Conservation (phyloP, 23 tunicate species). For the Ciona savignyi region DNA sequence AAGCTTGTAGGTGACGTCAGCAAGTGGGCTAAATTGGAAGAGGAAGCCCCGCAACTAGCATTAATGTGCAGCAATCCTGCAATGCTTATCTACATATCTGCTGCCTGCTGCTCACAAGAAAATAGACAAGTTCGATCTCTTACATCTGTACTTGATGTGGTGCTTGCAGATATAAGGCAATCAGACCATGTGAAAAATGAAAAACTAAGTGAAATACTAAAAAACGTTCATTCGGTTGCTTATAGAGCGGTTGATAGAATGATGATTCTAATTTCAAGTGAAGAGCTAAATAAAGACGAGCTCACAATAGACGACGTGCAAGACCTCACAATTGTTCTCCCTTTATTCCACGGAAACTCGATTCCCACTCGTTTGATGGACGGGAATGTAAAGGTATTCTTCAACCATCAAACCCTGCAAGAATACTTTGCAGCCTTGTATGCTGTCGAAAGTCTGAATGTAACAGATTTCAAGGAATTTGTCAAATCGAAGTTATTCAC, state of each 20-base stretch:
- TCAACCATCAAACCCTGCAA: slow-evolving; percentile 24
- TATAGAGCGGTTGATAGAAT: neutral
- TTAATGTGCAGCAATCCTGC: slow-evolving; percentile 20
- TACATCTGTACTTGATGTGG: slow-evolving; percentile 7
- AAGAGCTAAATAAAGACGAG: neutral
- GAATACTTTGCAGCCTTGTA: slow-evolving; percentile 19
- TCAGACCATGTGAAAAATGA: neutral
- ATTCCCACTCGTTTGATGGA: slow-evolving; percentile 3
- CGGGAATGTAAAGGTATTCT: neutral
- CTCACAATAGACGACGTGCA: neutral
- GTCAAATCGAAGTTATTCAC: neutral
- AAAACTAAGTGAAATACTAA: neutral
- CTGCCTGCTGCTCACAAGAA: slow-evolving; percentile 6
- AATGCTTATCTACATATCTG: slow-evolving; percentile 15
- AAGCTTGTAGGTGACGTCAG: too few relatives aligned
- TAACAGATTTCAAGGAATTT: neutral
- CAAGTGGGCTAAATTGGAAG: neutral
- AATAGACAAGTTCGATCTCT: slow-evolving; percentile 1
- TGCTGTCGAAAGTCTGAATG: neutral
- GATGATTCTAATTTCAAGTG: slow-evolving; percentile 1
- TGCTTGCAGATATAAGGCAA: neutral
- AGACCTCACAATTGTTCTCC: slow-evolving; percentile 14
- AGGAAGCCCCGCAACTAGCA: slow-evolving; percentile 5
- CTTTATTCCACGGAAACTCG: neutral
- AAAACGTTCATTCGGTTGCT: slow-evolving; percentile 1